Percentiles rank a stretch among this genome's conserved stretches.
phyloP scores from a whole-genome alignment of 2,797 vertebrate species.

The Capromys pilorides region DNA sequence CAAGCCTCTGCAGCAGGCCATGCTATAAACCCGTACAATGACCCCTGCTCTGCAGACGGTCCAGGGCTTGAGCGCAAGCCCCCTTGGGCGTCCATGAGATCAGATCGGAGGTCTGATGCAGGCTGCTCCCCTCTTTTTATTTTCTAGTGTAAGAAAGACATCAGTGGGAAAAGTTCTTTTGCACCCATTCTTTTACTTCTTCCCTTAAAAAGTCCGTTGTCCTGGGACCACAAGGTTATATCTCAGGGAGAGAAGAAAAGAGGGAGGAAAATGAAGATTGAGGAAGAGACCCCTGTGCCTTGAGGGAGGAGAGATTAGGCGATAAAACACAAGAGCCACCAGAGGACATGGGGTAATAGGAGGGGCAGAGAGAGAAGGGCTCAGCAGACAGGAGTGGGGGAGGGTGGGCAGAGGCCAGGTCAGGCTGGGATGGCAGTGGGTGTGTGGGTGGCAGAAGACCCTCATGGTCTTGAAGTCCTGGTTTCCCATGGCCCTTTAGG shows the following conservation, averaged over 20 bases:
- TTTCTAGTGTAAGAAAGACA: not conserved
- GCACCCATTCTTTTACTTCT: not conserved
- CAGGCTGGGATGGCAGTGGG: not conserved
- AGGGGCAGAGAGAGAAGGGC: not conserved
- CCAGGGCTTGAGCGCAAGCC: not conserved
- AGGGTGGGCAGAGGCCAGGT: not conserved
- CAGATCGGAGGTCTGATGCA: not conserved
- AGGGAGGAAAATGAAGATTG: not conserved
- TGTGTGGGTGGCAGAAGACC: accelerated
- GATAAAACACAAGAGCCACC: not conserved
- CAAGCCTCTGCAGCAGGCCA: not conserved
- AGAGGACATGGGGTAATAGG: not conserved
- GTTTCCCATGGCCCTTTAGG: not conserved
- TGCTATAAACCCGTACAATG: not conserved
- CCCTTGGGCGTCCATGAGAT: not conserved
- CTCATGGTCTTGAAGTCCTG: not conserved
- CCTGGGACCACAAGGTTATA: not conserved
- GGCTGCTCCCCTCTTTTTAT: not conserved
- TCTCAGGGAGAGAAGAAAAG: not conserved
- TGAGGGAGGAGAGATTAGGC: not conserved
- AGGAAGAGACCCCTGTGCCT: not conserved
- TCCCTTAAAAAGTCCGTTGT: not conserved
- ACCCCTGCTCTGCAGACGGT: not conserved
- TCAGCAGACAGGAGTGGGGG: accelerated
- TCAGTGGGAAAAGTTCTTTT: not conserved